Evolutionary conservation across 2,797 vertebrate species (phyloP).

Genomic region (Cryptoprocta ferox): DNA sequence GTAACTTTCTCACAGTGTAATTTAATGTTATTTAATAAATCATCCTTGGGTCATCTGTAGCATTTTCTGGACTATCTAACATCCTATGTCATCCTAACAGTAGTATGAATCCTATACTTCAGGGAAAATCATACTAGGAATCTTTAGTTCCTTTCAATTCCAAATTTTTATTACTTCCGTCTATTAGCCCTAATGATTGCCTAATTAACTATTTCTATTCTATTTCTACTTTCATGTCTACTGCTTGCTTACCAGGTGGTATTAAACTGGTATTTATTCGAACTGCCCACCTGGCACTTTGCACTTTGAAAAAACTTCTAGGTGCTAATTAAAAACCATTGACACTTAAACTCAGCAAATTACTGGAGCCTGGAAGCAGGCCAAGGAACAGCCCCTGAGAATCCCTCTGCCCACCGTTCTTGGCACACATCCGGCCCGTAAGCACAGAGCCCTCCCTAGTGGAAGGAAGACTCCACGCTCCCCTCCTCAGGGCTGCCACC

Average conservation of each 20-base stretch:
- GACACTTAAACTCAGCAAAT: conserved; percentile 57
- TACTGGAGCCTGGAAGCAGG: neutral
- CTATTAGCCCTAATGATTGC: neutral
- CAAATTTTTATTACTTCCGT: neutral
- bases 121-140: neutral
- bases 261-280: conserved; percentile 15
- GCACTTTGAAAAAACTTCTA: conserved; percentile 28
- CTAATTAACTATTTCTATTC: conserved; percentile 10
- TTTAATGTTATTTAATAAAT: conserved; percentile 12
- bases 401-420: neutral
- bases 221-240: neutral
- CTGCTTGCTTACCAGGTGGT: neutral
- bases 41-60: neutral
- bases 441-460: neutral
- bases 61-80: conserved; percentile 6
- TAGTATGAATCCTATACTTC: neutral
- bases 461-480: neutral
- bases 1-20: neutral
- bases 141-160: neutral
- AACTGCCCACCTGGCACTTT: neutral
- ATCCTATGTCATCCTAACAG: neutral
- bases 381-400: neutral
- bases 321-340: conserved; percentile 46
- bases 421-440: neutral
- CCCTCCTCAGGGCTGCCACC: conserved; percentile 10